Conservation (phyloP, 2,113 vertebrate genomes). For the Regulus satrapa region DNA sequence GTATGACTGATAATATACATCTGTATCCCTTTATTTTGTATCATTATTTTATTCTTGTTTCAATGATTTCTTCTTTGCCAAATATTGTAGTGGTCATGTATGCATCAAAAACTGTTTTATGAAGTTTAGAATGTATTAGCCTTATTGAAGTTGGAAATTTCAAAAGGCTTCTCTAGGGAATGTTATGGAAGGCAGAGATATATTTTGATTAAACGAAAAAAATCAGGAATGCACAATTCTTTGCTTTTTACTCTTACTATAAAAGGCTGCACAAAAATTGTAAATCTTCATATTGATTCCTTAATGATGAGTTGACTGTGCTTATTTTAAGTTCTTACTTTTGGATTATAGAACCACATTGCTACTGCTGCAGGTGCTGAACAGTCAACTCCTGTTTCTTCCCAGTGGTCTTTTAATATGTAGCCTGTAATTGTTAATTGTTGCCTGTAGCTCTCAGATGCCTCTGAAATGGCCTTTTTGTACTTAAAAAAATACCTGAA, state of each 20-base stretch:
- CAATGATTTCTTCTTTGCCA: slow-evolving; percentile 22
- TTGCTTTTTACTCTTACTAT: background rate
- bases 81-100: background rate
- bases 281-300: background rate
- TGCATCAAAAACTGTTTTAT: background rate
- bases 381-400: background rate
- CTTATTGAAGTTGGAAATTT: background rate
- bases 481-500: background rate
- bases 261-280: background rate
- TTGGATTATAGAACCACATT: background rate
- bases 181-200: background rate
- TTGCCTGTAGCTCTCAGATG: background rate
- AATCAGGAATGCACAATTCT: background rate
- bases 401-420: background rate
- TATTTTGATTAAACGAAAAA: background rate
- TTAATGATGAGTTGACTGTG: background rate
- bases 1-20: slow-evolving; percentile 1
- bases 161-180: background rate
- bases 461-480: background rate
- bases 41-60: slow-evolving; percentile 25
- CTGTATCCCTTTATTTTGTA: slow-evolving; percentile 30
- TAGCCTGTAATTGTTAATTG: too few species aligned
- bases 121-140: slow-evolving; percentile 14
- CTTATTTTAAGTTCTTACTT: background rate
- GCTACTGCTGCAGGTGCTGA: background rate